Conservation (phyloP, 2,888 invertebrate species). For the Lepidocyrtinus sp. region DNA sequence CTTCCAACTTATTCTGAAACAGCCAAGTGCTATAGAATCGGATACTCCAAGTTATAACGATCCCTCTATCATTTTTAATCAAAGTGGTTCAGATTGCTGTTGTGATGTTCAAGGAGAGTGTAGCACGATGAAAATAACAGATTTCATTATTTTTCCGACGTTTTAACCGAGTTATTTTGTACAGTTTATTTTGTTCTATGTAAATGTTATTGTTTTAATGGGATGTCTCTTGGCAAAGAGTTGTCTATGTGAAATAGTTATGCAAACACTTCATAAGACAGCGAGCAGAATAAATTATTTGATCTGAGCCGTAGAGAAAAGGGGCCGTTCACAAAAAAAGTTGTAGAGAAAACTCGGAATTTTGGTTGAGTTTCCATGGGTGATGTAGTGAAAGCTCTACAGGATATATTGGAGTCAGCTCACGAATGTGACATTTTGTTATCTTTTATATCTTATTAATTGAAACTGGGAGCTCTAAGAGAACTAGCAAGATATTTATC, state of each 20-base stretch:
- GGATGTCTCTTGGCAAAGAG: background rate
- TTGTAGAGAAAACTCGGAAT: no score
- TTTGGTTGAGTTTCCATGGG: no score
- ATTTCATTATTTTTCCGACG: conserved; percentile 50
- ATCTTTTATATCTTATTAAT: no score
- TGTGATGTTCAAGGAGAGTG: conserved; percentile 38
- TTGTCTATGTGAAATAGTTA: background rate
- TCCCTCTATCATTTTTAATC: background rate
- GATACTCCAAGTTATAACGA: background rate
- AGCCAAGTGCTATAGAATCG: conserved; percentile 27
- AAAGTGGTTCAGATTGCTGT: conserved; percentile 25
- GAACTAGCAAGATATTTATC: no score
- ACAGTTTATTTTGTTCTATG: background rate
- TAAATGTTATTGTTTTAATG: background rate
- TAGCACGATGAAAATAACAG: conserved; percentile 49
- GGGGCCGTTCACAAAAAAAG: background rate
- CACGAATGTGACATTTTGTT: no score
- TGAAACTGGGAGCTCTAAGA: no score
- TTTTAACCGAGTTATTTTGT: conserved; percentile 16
- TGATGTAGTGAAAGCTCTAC: no score
- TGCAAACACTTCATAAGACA: background rate
- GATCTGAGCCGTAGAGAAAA: background rate
- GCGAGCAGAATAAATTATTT: background rate
- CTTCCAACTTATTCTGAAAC: conserved; percentile 49
- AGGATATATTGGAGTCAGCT: no score